These are phyloP conservation scores for Apis dorsata DNA, from an alignment of 1,140 invertebrate genomes.

Conservation along the genomic window DNA sequence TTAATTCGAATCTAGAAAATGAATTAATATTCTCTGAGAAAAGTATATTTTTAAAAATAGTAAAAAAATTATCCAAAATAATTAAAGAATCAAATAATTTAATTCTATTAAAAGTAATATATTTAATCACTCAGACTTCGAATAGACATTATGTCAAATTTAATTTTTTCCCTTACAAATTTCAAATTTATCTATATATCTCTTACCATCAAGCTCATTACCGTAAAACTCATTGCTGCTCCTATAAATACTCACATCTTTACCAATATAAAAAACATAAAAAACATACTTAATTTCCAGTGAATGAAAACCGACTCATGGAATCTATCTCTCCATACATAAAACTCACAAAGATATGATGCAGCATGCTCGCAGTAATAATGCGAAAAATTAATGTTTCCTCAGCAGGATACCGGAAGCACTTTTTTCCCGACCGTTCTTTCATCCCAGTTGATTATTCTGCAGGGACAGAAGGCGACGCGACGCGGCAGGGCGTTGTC, in stretches of 20 bases:
- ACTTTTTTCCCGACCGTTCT: background rate
- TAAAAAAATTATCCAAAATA: no score
- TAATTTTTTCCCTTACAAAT: no score
- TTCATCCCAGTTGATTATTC: conserved; percentile 11
- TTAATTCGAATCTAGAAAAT: no score
- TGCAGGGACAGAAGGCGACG: conserved; percentile 11
- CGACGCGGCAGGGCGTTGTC: conserved; percentile 36
- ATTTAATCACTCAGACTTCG: no score
- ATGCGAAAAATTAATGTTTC: background rate
- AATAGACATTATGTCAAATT: no score
- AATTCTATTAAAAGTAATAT: no score
- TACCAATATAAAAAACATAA: background rate
- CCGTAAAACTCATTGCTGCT: background rate
- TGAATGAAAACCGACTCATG: background rate
- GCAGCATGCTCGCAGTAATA: background rate
- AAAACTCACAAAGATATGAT: background rate
- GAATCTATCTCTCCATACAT: background rate
- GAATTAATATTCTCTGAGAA: no score
- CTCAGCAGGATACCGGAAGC: background rate
- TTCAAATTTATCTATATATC: background rate
- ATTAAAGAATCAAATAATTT: no score
- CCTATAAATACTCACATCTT: background rate
- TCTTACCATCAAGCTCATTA: background rate
- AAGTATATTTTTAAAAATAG: no score
- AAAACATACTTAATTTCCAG: background rate